Evolutionary conservation across 2,888 invertebrate genomes (phyloP), one percentile per base, ranked within the genome.

Genomic region (Macrosiphum euphorbiae): DNA sequence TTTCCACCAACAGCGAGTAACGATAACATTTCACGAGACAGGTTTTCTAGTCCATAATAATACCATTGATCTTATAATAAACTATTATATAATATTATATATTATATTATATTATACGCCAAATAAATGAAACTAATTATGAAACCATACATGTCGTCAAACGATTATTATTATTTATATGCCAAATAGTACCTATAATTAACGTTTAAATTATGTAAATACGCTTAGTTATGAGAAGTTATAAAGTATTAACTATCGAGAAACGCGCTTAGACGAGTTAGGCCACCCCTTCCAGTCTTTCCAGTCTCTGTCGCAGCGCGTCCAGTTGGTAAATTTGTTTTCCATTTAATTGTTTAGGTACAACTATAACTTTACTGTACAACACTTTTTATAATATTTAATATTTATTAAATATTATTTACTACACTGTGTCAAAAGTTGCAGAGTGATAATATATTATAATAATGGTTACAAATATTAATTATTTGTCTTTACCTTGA

Each of bases 401-500:
- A 47, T 47, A 47, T 10, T 47, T 47, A 47, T 47, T 47, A n/a
- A 67, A 67, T 67, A 67, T 67, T 67, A 67, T n/a, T 13, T 67
- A 67, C 61, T 13, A n/a, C n/a, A n/a, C n/a, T 13, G 13, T n/a
- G 61, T 28, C 61, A 67, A 67, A 67, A 67, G 35, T 35, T 35
- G 5, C n/a, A 58, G 20, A 58, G 26, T 44, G n/a, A 41, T 85
- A 85, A 85, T 85, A 85, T 67, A 44, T 41, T 26, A 85, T 85
- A 47, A 86, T 47, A n/a, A 50, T 86, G 47, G 47, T 44, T 86
- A 50, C 16, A 86, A n/a, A 52, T 47, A n/a, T 47, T 52, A 50
- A 52, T 50, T 78, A 78, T 35, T 35, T 87, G 50, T 86, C 13
- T 28, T 86, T 86, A 87, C 35, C 87, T 87, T 87, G 87, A 87